These are phyloP conservation scores for Thalassoma bifasciatum DNA, from an alignment of 2,113 vertebrate species.

Conservation along the genomic window DNA sequence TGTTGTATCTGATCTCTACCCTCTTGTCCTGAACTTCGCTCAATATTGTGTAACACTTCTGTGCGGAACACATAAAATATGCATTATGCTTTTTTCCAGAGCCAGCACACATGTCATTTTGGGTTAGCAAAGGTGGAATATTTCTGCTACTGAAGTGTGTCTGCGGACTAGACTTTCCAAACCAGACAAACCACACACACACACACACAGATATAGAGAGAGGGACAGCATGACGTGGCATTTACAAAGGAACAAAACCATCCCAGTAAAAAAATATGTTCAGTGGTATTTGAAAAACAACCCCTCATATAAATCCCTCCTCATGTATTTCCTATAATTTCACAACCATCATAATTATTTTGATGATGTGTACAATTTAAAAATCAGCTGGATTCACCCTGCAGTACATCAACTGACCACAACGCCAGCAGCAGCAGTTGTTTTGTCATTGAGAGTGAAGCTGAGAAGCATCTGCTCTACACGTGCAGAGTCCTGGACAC, in stretches of 20 bases:
- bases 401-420: slow-evolving; percentile 19
- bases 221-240: slow-evolving; percentile 63
- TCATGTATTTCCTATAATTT: neutral
- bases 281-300: slow-evolving; percentile 26
- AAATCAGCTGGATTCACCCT: slow-evolving; percentile 17
- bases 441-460: slow-evolving; percentile 8
- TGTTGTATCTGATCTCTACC: neutral
- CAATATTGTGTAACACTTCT: slow-evolving; percentile 25
- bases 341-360: slow-evolving; percentile 24
- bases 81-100: slow-evolving; percentile 50
- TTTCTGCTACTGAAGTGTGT: slow-evolving; percentile 53
- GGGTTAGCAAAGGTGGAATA: slow-evolving; percentile 65
- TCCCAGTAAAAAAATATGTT: slow-evolving; percentile 30
- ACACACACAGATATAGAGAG: neutral
- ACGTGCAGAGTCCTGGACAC: slow-evolving; percentile 10
- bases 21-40: neutral
- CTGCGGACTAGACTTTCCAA: slow-evolving; percentile 57
- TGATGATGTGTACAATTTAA: slow-evolving; percentile 27
- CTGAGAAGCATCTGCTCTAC: slow-evolving; percentile 23
- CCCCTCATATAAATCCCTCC: neutral
- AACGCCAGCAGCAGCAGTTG: neutral
- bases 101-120: slow-evolving; percentile 50
- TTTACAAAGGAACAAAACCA: slow-evolving; percentile 42
- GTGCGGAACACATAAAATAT: slow-evolving; percentile 52
- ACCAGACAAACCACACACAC: slow-evolving; percentile 25